phyloP scores from a whole-genome alignment of 1,140 invertebrate genomes.

The Hyles vespertilio region DNA sequence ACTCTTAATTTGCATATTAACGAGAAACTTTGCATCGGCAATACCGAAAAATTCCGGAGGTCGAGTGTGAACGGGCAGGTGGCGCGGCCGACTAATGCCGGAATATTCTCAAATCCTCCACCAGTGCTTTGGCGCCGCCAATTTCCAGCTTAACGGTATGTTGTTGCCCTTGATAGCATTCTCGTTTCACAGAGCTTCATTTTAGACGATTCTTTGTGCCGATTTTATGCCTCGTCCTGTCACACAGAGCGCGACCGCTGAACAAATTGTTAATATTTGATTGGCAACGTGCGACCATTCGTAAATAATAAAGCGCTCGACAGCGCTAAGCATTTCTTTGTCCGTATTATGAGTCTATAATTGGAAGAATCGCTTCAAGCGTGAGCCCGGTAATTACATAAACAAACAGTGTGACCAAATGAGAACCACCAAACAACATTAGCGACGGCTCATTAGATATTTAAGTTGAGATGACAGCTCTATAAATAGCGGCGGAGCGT shows the following conservation, averaged over 20 bases:
- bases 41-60: conserved; percentile 57
- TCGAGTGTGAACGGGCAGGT: conserved; percentile 55
- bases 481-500: conserved; percentile 44
- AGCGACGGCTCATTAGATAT: conserved; percentile 62
- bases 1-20: conserved; percentile 70
- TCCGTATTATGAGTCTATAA: background rate
- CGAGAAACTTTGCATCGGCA: conserved; percentile 64
- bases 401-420: conserved; percentile 54
- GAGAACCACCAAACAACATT: conserved; percentile 50
- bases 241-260: too few species aligned
- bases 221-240: background rate
- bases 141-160: conserved; percentile 8
- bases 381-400: conserved; percentile 45
- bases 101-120: conserved; percentile 39
- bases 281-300: too few species aligned
- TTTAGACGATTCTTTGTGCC: conserved; percentile 11
- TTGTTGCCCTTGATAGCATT: conserved; percentile 18
- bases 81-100: conserved; percentile 37
- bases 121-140: conserved; percentile 10
- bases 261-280: too few species aligned
- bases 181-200: conserved; percentile 14
- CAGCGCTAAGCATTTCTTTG: too few species aligned
- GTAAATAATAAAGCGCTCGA: too few species aligned
- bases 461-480: conserved; percentile 60
- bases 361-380: conserved; percentile 2